Evolutionary conservation across 2,113 vertebrate genomes (phyloP).

Genomic region (Hylia prasina): DNA sequence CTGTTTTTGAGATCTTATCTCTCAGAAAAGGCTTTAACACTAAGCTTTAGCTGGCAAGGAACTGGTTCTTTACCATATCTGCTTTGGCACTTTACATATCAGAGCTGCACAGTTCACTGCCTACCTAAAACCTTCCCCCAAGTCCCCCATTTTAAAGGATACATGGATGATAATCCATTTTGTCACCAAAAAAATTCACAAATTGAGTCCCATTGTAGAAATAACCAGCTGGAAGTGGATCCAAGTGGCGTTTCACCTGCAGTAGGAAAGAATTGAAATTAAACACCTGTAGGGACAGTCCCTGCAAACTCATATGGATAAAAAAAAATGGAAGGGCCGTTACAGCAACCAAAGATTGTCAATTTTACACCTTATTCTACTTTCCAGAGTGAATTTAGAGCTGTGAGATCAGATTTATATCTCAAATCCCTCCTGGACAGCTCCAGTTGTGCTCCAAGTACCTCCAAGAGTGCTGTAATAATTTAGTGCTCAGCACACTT

Average conservation of each 20-base stretch:
- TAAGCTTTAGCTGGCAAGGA: background rate
- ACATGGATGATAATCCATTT: constrained; percentile 88
- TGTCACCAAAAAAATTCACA: constrained; percentile 92
- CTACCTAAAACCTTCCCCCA: constrained; percentile 52
- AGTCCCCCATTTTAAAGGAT: constrained; percentile 73
- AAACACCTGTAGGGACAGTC: background rate
- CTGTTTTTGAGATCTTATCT: background rate
- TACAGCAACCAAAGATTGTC: background rate
- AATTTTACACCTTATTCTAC: background rate
- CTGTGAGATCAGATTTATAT: background rate
- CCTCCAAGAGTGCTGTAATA: background rate
- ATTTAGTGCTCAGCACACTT: background rate
- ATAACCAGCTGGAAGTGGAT: constrained; percentile 88
- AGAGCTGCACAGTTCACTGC: background rate
- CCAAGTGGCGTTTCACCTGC: constrained; percentile 84
- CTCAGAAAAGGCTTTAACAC: background rate
- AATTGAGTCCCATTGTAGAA: constrained; percentile 94
- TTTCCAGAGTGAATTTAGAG: background rate
- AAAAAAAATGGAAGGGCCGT: background rate
- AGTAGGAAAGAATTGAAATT: fast-evolving
- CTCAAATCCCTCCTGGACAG: background rate
- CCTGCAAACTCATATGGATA: background rate
- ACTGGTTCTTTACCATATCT: background rate
- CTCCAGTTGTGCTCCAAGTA: background rate
- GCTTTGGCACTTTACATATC: background rate